Percentiles rank a stretch among this genome's conserved stretches.
phyloP scores from a whole-genome alignment of 2,113 vertebrate species.

The Cavia porcellus region DNA sequence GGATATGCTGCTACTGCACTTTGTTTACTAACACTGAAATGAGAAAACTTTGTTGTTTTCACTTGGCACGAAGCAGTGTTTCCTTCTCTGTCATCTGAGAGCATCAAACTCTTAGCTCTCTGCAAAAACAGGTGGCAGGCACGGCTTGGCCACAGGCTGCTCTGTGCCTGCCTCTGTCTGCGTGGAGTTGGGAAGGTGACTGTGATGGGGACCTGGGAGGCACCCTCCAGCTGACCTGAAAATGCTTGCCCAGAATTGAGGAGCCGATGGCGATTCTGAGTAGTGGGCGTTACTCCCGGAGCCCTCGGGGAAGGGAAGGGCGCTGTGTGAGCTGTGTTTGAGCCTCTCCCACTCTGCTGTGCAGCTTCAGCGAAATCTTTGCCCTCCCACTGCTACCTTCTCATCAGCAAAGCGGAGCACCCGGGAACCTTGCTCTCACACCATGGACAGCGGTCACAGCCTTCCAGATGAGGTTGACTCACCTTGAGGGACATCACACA shows the following conservation, averaged over 20 bases:
- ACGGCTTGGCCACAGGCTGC: too few species aligned
- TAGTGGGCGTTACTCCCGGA: not conserved
- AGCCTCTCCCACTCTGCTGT: not conserved
- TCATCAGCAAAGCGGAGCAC: not conserved
- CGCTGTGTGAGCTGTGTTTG: not conserved
- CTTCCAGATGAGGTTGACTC: rapidly evolving
- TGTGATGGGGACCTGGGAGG: too few species aligned
- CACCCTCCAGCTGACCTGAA: not conserved
- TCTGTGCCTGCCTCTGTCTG: not conserved
- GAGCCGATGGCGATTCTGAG: not conserved
- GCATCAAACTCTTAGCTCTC: not conserved
- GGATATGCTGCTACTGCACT: not conserved
- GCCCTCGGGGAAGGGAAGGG: not conserved
- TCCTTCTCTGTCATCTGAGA: too few species aligned
- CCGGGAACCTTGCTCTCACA: not conserved
- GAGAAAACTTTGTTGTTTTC: not conserved
- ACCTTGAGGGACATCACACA: not conserved
- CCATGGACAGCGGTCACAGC: not conserved
- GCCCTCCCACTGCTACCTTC: not conserved
- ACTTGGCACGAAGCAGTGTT: not conserved
- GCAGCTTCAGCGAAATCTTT: not conserved
- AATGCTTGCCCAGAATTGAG: not conserved
- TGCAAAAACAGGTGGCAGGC: not conserved
- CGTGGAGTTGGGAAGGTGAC: not conserved
- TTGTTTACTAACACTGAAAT: not conserved